Conservation (phyloP, 1,140 invertebrate species). For the Drosophila tristis region DNA sequence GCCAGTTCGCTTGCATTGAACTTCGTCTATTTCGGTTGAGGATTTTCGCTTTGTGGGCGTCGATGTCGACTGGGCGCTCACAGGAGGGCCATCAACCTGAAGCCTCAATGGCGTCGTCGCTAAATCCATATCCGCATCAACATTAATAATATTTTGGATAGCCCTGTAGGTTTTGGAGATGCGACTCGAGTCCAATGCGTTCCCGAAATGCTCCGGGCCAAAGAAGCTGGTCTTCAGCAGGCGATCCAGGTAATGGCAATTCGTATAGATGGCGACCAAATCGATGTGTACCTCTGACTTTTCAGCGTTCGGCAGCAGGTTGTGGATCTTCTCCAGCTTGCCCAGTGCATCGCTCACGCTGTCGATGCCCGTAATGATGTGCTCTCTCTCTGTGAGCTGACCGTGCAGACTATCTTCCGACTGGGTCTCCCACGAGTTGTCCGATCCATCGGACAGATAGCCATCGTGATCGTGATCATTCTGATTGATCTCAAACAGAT, state of each 20-base stretch:
- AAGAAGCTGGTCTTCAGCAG: conserved; percentile 94
- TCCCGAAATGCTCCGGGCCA: conserved; percentile 86
- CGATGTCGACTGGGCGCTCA: conserved; percentile 19
- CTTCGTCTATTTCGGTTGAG: conserved; percentile 56
- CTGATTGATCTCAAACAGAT: conserved; percentile 86
- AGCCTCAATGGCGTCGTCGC: too few species aligned
- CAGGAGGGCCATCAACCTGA: too few species aligned
- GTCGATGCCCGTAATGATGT: conserved; percentile 90
- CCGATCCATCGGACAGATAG: conserved; percentile 86
- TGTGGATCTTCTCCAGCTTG: conserved; percentile 90
- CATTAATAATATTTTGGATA: too few species aligned
- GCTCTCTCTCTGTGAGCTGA: conserved; percentile 84
- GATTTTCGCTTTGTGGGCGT: conserved; percentile 70
- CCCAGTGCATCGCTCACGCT: conserved; percentile 90
- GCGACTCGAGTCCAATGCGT: conserved; percentile 3
- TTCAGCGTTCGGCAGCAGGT: conserved; percentile 87
- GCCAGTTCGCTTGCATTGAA: conserved; percentile 62
- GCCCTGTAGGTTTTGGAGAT: not conserved
- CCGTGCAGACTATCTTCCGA: conserved; percentile 85
- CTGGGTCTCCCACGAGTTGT: conserved; percentile 93
- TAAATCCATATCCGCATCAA: too few species aligned
- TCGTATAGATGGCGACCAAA: conserved; percentile 92
- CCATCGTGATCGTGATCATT: conserved; percentile 87
- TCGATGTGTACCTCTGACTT: conserved; percentile 85
- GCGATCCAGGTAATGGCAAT: conserved; percentile 93